Percentiles rank a stretch among this genome's conserved stretches.
Conservation (phyloP, 2,888 invertebrate genomes). For the Lasioglossum lativentre region DNA sequence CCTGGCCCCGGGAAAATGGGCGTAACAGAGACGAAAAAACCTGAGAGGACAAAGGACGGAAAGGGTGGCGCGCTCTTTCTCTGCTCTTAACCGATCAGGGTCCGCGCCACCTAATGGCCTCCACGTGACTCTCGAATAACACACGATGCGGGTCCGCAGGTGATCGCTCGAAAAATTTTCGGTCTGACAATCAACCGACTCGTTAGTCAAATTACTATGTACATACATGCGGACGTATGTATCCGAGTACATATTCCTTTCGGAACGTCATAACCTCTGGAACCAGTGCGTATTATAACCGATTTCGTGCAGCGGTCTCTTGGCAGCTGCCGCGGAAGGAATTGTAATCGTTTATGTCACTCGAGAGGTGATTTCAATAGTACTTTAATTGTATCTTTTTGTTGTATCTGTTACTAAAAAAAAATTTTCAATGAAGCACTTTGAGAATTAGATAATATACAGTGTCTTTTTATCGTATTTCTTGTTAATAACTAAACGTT, state of each 20-base stretch:
- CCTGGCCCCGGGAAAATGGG: constrained; percentile 35
- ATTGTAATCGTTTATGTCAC: not conserved
- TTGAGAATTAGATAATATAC: too few relatives aligned
- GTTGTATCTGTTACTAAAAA: too few relatives aligned
- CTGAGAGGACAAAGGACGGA: constrained; percentile 22
- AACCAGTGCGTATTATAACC: not conserved
- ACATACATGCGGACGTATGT: not conserved
- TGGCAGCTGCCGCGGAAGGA: not conserved
- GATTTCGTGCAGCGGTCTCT: not conserved
- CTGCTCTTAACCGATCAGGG: constrained; percentile 69
- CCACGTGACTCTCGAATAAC: constrained; percentile 54
- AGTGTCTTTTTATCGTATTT: too few relatives aligned
- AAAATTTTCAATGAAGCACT: too few relatives aligned
- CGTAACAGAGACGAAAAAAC: constrained; percentile 29
- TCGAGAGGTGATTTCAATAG: not conserved
- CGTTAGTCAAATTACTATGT: not conserved
- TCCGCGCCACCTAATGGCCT: constrained; percentile 62
- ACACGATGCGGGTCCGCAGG: constrained; percentile 47
- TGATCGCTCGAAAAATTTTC: constrained; percentile 29
- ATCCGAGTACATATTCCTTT: not conserved
- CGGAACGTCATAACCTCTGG: not conserved
- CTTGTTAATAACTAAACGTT: too few relatives aligned
- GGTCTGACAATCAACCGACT: not conserved
- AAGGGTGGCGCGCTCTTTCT: constrained; percentile 37
- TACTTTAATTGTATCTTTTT: too few relatives aligned